A percentile compares a stretch with the other conserved stretches of the same genome.
Conservation (phyloP, 2,888 invertebrate genomes). For the Gortyna flavago region DNA sequence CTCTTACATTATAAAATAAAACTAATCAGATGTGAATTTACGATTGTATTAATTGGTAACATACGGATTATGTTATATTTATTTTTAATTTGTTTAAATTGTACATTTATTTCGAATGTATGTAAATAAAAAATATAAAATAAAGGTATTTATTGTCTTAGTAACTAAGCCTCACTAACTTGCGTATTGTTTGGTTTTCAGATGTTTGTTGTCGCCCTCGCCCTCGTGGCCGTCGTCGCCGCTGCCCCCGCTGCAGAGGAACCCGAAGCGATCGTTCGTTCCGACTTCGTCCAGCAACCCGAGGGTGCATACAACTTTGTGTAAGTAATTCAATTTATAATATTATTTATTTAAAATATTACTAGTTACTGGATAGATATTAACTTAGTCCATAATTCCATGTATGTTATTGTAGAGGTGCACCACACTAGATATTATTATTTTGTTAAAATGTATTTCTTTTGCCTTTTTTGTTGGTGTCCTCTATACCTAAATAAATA, state of each 20-base stretch:
- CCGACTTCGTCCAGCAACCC: not conserved
- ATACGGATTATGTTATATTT: not conserved
- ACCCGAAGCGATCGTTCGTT: conserved; percentile 4
- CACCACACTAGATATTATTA: not conserved
- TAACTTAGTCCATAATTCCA: not conserved
- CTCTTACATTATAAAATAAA: not conserved
- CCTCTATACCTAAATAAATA: not conserved
- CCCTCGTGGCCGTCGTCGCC: conserved; percentile 59
- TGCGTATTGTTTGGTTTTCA: conserved; percentile 27
- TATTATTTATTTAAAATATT: not conserved
- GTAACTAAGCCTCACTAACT: not conserved
- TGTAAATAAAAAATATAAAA: not conserved
- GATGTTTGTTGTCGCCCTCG: conserved; percentile 60
- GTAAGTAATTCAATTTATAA: conserved; percentile 10
- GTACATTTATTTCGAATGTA: not conserved
- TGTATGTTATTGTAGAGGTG: not conserved
- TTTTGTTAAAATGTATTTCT: not conserved
- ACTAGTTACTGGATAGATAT: not conserved
- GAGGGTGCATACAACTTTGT: conserved; percentile 21
- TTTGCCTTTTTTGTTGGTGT: not conserved
- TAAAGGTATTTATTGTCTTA: not conserved
- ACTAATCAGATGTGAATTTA: not conserved
- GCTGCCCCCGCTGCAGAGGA: conserved; percentile 42
- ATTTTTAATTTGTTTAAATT: not conserved
- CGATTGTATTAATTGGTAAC: not conserved